Base-by-base conservation (phyloP, 2,113 vertebrate species). In the Baryphthengus martii region DNA sequence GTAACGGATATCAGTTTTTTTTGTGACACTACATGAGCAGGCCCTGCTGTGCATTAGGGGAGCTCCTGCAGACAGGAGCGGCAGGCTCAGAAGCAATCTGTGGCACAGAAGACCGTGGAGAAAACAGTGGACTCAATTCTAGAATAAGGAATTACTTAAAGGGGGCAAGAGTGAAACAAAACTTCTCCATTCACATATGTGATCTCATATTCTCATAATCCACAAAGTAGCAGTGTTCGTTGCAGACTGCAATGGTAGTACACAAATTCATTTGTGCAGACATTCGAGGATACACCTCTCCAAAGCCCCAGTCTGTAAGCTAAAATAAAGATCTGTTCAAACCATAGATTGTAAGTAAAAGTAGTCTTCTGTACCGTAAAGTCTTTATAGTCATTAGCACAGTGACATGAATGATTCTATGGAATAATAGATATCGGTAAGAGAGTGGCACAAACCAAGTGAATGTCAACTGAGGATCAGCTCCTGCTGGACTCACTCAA, bases 261-360 rank as follows among this genome's bases (percentile, higher is more conserved):
- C 9, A 70, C 28, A 29, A 59, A 53, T 52, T 47, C 40, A n/a
- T 62, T 49, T 15, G 23, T 45, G 71, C 28, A 67, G 29, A 26
- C 6, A 28, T 79, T 52, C 72, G 26, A 79, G 18, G 56, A 10
- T 3, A 76, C 44, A 61, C 10, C 9, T 83, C n/a, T 50, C 17
- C 49, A 86, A 72, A 92, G 20, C 9, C 25, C 21, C 33, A 21
- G 4, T 17, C 20, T 73, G 12, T 26, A 65, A 95, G 11, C 25
- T 63, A 42, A 76, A 73, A 20, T 10, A 37, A 71, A 53, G 29
- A 44, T 49, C 24, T 71, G 37, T 29, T 74, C 37, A 61, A 44
- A 77, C 16, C 2, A 0, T 10, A 40, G 4, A 39, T 2, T 1
- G 20, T 37, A 52, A 52, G 26, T 20, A 50, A 3, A 63, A 33